A percentile compares a stretch with the other conserved stretches of the same genome.
These are phyloP conservation scores for Andrena haemorrhoa DNA, from an alignment of 2,888 invertebrate species.

Conservation along the genomic window DNA sequence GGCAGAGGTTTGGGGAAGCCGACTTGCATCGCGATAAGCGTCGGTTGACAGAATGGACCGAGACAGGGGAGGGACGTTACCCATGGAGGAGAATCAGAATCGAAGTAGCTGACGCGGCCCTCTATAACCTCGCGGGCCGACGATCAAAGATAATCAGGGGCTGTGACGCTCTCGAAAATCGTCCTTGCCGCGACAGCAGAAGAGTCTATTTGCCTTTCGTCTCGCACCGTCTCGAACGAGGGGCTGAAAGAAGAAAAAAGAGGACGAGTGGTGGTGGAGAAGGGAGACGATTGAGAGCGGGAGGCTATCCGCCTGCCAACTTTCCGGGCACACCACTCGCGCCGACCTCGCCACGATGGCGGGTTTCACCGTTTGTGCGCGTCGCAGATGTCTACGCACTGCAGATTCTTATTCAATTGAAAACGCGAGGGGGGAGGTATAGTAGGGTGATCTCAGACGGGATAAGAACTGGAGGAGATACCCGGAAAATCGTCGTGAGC, in stretches of 20 bases:
- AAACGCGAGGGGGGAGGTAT: neutral
- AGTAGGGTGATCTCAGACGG: neutral
- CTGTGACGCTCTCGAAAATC: conserved; percentile 64
- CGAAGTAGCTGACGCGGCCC: conserved; percentile 67
- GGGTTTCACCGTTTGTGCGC: conserved; percentile 61
- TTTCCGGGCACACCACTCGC: conserved; percentile 59
- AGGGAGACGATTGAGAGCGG: conserved; percentile 32
- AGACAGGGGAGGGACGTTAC: neutral
- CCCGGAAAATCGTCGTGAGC: conserved; percentile 4
- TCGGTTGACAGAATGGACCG: neutral
- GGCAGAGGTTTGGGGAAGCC: neutral
- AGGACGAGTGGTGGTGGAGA: neutral
- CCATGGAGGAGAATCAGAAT: conserved; percentile 35
- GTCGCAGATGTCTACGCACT: conserved; percentile 44
- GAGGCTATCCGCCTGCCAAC: conserved; percentile 59
- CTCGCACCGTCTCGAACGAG: conserved; percentile 24
- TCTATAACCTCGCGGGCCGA: conserved; percentile 57
- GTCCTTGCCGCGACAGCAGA: conserved; percentile 62
- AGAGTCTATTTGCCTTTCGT: conserved; percentile 67
- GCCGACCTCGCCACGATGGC: conserved; percentile 43
- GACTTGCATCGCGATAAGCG: neutral
- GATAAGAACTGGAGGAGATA: conserved; percentile 7
- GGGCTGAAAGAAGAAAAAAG: conserved; percentile 15
- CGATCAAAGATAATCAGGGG: conserved; percentile 79
- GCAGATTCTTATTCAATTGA: conserved; percentile 45